These are phyloP conservation scores for Lytechinus variegatus DNA, from an alignment of 35 echinoderm and acorn worm genomes.

Conservation along the genomic window DNA sequence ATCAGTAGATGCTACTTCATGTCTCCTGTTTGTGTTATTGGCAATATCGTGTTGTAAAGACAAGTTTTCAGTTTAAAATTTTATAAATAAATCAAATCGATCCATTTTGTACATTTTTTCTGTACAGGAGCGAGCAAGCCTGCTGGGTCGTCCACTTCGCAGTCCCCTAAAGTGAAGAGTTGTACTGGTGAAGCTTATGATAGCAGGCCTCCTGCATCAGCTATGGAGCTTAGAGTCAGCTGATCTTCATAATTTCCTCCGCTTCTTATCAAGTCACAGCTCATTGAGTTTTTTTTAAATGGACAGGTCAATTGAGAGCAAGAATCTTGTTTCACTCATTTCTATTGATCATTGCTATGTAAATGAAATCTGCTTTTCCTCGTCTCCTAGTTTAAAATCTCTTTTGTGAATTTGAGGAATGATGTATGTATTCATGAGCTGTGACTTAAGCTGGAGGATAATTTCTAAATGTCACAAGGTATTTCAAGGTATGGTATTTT, in stretches of 20 bases:
- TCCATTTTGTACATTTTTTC: neutral
- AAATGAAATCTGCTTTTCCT: no score
- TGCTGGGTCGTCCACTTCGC: neutral
- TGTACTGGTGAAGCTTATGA: constrained; percentile 81
- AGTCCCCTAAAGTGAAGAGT: constrained; percentile 57
- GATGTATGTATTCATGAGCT: neutral
- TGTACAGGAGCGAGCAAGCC: neutral
- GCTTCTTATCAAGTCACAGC: neutral
- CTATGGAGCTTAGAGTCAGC: constrained; percentile 70
- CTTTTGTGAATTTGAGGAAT: no score
- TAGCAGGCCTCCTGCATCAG: constrained; percentile 81
- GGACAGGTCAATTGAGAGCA: no score
- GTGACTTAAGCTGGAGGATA: neutral
- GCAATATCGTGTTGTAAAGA: no score
- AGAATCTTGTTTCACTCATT: no score
- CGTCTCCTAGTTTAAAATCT: no score
- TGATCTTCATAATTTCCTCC: constrained; percentile 90
- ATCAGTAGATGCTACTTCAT: no score
- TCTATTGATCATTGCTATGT: no score
- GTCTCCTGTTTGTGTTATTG: no score
- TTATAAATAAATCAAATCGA: neutral
- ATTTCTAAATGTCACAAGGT: neutral
- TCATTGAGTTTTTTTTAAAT: neutral
- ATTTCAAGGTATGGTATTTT: neutral
- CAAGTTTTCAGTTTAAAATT: no score